Base-by-base conservation (phyloP, 2,113 vertebrate species). In the Lagopus leucura region DNA sequence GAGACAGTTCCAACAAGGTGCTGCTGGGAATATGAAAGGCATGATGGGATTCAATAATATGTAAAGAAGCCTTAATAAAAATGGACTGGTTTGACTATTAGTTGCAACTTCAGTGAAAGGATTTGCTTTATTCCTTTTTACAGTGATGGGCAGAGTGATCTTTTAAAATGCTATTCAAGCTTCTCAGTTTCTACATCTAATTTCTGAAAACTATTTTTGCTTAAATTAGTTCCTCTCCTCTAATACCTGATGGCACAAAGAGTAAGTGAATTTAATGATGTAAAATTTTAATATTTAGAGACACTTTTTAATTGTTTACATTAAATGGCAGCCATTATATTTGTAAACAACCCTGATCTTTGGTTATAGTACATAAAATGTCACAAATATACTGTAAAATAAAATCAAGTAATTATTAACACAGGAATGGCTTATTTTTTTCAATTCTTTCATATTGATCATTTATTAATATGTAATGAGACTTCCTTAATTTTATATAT, bases 31-130 rank as follows among this genome's bases (percentile, higher is more conserved):
- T 96, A 99, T 99, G 99, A 99, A 99, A 97, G 99, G 99, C 98
- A 99, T 99, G 99, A 99, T 99, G 99, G 99, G 99, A 97, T 99
- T 99, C 97, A 99, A 99, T 98, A 99, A 99, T 95, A 99, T 99
- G 99, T 99, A 98, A 98, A 98, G 96, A 86, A 96, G 93, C 98
- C 98, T 98, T 98, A 98, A 97, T 95, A 95, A 89, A 97, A 97
- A 96, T 91, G 96, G 97, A 98, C 94, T 95, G 96, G 86, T 88
- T 91, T 97, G 94, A 96, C 81, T 92, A 82, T 96, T 95, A 86
- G 50, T 97, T 96, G 96, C 95, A 92, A 97, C 83, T 97, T 97
- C 96, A 95, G 80, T 94, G 81, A 96, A 96, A 72, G 86, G 90
- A 91, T 95, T 97, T 92, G 85, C 88, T 97, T 97, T 95, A 95